phyloP scores from a whole-genome alignment of 2,888 invertebrate genomes.

The Cenopis cana region DNA sequence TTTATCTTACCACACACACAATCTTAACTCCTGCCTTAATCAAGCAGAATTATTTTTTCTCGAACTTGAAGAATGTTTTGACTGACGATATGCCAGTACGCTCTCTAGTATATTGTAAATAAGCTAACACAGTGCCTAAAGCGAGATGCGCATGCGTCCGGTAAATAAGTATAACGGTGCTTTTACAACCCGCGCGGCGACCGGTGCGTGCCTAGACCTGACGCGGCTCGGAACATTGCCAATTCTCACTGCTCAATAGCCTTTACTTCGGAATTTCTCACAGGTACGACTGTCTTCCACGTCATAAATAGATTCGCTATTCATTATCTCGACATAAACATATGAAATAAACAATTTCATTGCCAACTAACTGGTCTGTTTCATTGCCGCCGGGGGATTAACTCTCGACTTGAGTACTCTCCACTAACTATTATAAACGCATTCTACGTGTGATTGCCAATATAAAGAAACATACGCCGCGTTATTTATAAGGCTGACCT shows the following conservation, averaged over 20 bases:
- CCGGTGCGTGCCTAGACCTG: conserved; percentile 57
- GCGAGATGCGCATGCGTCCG: conserved; percentile 82
- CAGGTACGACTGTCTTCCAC: conserved; percentile 56
- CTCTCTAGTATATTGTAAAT: conserved; percentile 60
- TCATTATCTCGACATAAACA: conserved; percentile 56
- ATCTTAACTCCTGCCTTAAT: neutral
- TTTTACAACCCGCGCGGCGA: conserved; percentile 75
- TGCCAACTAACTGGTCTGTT: conserved; percentile 49
- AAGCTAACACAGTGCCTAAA: conserved; percentile 72
- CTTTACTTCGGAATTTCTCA: conserved; percentile 81
- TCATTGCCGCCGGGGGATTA: conserved; percentile 56
- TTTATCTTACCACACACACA: neutral
- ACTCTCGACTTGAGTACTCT: conserved; percentile 38
- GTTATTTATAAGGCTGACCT: conserved; percentile 34
- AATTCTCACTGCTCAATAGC: conserved; percentile 80
- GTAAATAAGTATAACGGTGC: conserved; percentile 83
- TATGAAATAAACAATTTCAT: conserved; percentile 49
- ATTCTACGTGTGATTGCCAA: conserved; percentile 39
- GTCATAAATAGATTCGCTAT: conserved; percentile 75
- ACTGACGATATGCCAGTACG: conserved; percentile 40
- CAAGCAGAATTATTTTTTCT: neutral
- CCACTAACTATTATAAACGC: conserved; percentile 27
- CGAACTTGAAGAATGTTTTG: neutral
- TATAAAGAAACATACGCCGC: conserved; percentile 30
- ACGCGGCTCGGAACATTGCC: conserved; percentile 79